These are phyloP conservation scores for Hololepta plana DNA, from an alignment of 2,888 invertebrate species.

Conservation along the genomic window DNA sequence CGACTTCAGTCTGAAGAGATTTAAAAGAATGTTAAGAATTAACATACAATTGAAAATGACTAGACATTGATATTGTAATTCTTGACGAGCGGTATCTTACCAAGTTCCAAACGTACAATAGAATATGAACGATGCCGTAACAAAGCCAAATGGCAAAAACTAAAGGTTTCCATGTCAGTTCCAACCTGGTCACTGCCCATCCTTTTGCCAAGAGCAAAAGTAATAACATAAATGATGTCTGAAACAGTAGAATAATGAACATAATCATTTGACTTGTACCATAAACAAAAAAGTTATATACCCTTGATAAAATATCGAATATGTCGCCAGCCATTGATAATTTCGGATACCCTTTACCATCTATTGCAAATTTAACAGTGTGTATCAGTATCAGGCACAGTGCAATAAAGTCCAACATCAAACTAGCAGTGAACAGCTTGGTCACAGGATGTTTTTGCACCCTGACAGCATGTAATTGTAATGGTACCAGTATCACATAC, in stretches of 20 bases:
- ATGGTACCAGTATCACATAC: conserved; percentile 65
- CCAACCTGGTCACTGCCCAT: conserved; percentile 86
- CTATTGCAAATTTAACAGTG: conserved; percentile 74
- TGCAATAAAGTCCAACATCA: conserved; percentile 70
- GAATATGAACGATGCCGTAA: conserved; percentile 78
- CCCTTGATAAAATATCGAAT: conserved; percentile 79
- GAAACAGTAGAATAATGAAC: conserved; percentile 21
- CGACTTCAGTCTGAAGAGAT: conserved; percentile 73
- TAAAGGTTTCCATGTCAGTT: conserved; percentile 70
- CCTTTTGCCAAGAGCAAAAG: conserved; percentile 87
- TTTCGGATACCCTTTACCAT: conserved; percentile 73
- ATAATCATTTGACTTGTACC: no score
- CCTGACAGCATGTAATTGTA: conserved; percentile 81
- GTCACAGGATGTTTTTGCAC: conserved; percentile 85
- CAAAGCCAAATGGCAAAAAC: conserved; percentile 80
- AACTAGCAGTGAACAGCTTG: conserved; percentile 72
- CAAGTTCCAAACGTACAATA: conserved; percentile 91
- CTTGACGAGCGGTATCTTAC: conserved; percentile 46
- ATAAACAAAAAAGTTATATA: conserved; percentile 26
- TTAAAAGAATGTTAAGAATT: no score
- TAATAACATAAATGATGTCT: conserved; percentile 88
- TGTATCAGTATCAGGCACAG: conserved; percentile 76
- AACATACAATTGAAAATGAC: no score
- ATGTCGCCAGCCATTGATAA: conserved; percentile 80
- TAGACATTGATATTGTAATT: conserved; percentile 6